Conservation (phyloP, 2,113 vertebrate genomes). For the Rana temporaria region DNA sequence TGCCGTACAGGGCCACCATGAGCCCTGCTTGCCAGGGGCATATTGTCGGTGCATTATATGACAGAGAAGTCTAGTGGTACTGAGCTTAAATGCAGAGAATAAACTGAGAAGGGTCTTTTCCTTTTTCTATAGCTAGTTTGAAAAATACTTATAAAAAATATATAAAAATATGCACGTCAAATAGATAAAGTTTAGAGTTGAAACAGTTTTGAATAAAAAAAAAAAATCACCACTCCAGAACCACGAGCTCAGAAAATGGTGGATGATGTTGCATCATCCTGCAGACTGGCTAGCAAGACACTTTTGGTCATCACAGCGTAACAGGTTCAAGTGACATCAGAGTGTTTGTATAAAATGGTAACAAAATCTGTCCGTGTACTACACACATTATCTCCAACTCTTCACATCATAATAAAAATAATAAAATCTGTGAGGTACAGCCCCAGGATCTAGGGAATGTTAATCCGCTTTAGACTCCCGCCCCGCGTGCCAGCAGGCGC, state of each 20-base stretch:
- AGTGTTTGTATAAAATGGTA: slow-evolving; percentile 9
- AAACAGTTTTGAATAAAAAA: neutral
- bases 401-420: neutral
- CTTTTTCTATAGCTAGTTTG: neutral
- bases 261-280: neutral
- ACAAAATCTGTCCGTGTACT: slow-evolving; percentile 6
- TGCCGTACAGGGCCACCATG: neutral
- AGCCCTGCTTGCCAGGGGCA: slow-evolving; percentile 9
- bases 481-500: no score
- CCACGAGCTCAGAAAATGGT: neutral
- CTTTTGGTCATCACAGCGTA: slow-evolving; percentile 28
- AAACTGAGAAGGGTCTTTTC: neutral
- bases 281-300: neutral
- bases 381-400: neutral
- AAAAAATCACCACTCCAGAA: neutral
- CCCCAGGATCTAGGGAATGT: no score
- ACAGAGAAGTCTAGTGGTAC: slow-evolving; percentile 13
- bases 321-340: slow-evolving; percentile 23
- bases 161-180: slow-evolving; percentile 35
- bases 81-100: slow-evolving; percentile 5
- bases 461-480: no score
- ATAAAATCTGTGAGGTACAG: neutral
- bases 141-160: slow-evolving; percentile 19
- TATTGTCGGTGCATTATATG: slow-evolving; percentile 21
- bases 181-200: neutral